These are phyloP conservation scores for Euthynnus affinis DNA, from an alignment of 2,797 vertebrate genomes.

Conservation along the genomic window DNA sequence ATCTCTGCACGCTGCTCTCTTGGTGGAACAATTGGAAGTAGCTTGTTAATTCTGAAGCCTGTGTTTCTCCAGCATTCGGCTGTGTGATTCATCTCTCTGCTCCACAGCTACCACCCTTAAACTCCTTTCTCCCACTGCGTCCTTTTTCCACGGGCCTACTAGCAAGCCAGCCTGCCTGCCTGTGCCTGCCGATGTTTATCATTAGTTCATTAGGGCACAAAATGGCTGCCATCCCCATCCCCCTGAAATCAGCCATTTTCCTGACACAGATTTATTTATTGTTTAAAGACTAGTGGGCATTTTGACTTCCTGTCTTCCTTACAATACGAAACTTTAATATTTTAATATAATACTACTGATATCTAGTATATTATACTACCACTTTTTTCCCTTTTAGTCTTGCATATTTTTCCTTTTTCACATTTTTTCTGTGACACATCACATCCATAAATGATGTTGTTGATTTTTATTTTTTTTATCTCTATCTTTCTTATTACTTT, in stretches of 20 bases:
- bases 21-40: slow-evolving; percentile 75
- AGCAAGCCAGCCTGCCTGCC: slow-evolving; percentile 22
- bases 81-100: slow-evolving; percentile 68
- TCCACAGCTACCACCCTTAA: slow-evolving; percentile 39
- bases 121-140: slow-evolving; percentile 35
- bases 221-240: slow-evolving; percentile 65
- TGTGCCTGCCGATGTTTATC: slow-evolving; percentile 57
- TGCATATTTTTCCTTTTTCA: slow-evolving; percentile 5
- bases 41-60: slow-evolving; percentile 79
- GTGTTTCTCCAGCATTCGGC: slow-evolving; percentile 51
- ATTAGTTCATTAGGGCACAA: slow-evolving; percentile 73
- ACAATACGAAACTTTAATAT: neutral
- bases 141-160: slow-evolving; percentile 23
- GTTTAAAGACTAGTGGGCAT: neutral
- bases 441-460: slow-evolving; percentile 31
- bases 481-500: slow-evolving; percentile 45
- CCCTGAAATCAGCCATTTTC: slow-evolving; percentile 48
- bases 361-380: neutral
- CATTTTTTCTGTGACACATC: slow-evolving; percentile 28
- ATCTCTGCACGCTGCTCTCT: slow-evolving; percentile 70
- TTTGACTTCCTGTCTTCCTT: slow-evolving; percentile 15
- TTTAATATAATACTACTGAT: neutral
- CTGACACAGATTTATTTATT: slow-evolving; percentile 28
- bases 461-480: neutral
- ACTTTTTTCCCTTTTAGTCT: slow-evolving; percentile 15